These are phyloP conservation scores for Saguinus imperator DNA, from an alignment of 2,113 vertebrate species.

Conservation along the genomic window DNA sequence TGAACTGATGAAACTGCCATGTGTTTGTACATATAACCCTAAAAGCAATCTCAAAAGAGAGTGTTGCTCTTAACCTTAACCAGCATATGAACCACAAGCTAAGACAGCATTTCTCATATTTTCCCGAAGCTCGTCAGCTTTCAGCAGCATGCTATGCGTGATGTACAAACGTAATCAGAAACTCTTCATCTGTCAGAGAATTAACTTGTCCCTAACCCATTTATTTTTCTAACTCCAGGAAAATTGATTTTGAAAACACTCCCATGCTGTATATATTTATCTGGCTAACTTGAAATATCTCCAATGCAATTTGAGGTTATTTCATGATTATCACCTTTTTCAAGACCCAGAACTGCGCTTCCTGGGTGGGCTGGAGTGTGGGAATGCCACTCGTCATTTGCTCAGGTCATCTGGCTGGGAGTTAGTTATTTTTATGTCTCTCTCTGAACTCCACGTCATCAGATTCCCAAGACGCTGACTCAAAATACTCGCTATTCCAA, in stretches of 20 bases:
- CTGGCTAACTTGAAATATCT: not conserved
- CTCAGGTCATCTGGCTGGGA: not conserved
- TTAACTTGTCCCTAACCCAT: not conserved
- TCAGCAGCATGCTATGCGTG: no score
- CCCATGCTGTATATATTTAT: not conserved
- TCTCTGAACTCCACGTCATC: not conserved
- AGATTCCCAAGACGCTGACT: not conserved
- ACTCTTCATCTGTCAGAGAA: not conserved
- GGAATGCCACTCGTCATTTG: not conserved
- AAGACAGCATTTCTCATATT: not conserved
- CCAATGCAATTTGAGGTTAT: not conserved
- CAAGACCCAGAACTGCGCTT: not conserved
- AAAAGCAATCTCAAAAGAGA: not conserved
- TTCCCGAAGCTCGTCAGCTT: not conserved
- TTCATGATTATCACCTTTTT: not conserved
- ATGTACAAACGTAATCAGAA: not conserved
- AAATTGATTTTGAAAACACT: not conserved
- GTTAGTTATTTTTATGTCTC: not conserved
- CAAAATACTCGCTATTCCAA: not conserved
- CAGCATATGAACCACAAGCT: not conserved
- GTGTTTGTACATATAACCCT: not conserved
- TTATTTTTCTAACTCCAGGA: not conserved
- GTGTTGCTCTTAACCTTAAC: not conserved
- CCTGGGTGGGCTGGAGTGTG: not conserved
- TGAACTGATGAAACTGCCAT: not conserved